Conservation (phyloP, 2,888 invertebrate species). For the Pelosia muscerda region DNA sequence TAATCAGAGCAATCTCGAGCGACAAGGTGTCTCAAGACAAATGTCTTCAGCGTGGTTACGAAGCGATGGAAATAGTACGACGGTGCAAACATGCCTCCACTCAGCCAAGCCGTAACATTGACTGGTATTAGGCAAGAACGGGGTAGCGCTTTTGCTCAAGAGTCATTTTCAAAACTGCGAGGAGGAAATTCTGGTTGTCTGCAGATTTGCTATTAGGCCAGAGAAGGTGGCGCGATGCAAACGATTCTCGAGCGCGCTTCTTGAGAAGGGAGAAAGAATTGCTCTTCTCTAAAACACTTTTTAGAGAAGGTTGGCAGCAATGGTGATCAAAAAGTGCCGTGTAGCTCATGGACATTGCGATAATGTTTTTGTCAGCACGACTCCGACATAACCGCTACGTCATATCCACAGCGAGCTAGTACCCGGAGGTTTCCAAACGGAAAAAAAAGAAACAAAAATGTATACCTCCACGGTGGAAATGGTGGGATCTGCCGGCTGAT, state of each 20-base stretch:
- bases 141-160: no score
- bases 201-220: not conserved
- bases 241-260: not conserved
- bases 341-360: not conserved
- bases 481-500: constrained; percentile 66
- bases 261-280: not conserved
- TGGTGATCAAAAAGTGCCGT: not conserved
- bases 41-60: no score
- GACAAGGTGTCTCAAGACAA: no score
- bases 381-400: not conserved
- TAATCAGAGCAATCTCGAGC: no score
- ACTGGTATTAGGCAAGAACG: no score
- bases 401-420: no score
- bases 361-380: not conserved
- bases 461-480: constrained; percentile 75
- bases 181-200: not conserved
- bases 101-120: no score
- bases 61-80: no score
- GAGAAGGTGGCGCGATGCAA: not conserved
- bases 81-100: no score
- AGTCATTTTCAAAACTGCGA: not conserved
- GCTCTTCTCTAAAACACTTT: no score
- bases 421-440: not conserved
- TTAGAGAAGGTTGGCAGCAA: no score
- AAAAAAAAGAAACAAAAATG: not conserved